phyloP scores from a whole-genome alignment of 2,888 invertebrate genomes.

The Eurytoma californica region DNA sequence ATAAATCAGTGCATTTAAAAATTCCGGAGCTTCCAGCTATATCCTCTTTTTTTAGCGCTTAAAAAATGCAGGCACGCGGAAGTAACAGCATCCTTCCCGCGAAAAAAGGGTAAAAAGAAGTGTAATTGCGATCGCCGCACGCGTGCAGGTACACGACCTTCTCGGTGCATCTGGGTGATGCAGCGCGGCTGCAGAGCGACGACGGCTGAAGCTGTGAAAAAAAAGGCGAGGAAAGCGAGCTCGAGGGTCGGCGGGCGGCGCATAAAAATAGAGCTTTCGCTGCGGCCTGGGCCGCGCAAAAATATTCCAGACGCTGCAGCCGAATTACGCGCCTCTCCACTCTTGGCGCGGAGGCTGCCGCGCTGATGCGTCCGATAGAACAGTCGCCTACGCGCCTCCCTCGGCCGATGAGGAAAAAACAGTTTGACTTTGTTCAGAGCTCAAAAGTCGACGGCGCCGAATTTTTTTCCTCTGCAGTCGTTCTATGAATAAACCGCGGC shows the following conservation, averaged over 20 bases:
- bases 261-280: conserved; percentile 57
- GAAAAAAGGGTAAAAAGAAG: neutral
- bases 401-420: conserved; percentile 27
- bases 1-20: conserved; percentile 26
- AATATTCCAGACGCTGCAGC: conserved; percentile 40
- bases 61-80: neutral
- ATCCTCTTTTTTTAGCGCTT: neutral
- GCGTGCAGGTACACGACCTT: too few relatives aligned
- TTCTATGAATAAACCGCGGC: conserved; percentile 46
- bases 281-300: conserved; percentile 34
- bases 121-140: too few relatives aligned
- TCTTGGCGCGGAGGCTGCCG: neutral
- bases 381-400: conserved; percentile 40
- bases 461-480: conserved; percentile 17
- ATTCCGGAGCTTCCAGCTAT: neutral
- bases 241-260: conserved; percentile 23
- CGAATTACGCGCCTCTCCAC: conserved; percentile 39
- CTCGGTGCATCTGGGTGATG: neutral
- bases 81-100: neutral
- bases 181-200: conserved; percentile 4
- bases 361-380: conserved; percentile 26
- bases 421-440: conserved; percentile 48
- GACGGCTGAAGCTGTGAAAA: neutral
- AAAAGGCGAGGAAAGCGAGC: neutral
- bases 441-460: conserved; percentile 36